Base-by-base conservation (phyloP, 2,797 vertebrate genomes). In the Borostomias antarcticus region DNA sequence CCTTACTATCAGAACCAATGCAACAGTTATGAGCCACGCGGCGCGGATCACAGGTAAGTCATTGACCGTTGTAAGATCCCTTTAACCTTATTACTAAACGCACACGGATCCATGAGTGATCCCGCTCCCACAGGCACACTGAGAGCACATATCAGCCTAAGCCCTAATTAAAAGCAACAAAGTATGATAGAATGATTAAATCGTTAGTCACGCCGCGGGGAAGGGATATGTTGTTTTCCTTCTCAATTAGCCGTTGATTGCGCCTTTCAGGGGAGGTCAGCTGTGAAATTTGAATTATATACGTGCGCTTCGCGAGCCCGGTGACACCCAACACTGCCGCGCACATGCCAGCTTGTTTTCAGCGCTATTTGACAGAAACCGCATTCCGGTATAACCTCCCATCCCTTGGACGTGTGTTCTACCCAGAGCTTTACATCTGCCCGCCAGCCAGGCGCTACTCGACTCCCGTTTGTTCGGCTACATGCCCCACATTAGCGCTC, bases 251-350 rank as follows among this genome's bases (percentile, higher is more conserved):
- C 91, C 94, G 92, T 93, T 96, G 96, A 97, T 96, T 96, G 95
- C 93, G 94, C 95, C 95, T 98, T 98, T 96, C 94, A 95, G 90
- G 91, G 93, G 94, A 95, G 96, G 95, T 98, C 96, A 98, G 92
- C 96, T 97, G 96, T 97, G 94, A 96, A 97, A 97, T 97, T 90
- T 94, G 95, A 96, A 98, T 97, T 94, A 97, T 94, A 97, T 93
- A 95, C 92, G 92, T 94, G 94, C 93, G 91, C 91, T 11, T 43
- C 7, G 40, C 40, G 40, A 17, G 69, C 64, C 63, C 40, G 54
- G 68, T 75, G 66, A 74, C 66, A 21, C 79, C 29, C 23, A 30
- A 62, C 56, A 51, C 70, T 35, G 33, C 15, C 52, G 47, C 23
- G 3, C 1, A 30, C 26, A 54, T 30, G 26, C 52, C 52, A 51